Percentiles rank a stretch among this genome's conserved stretches.
phyloP scores from a whole-genome alignment of 92 coral and sea anemone genomes.

The Epizoanthus stellaris region DNA sequence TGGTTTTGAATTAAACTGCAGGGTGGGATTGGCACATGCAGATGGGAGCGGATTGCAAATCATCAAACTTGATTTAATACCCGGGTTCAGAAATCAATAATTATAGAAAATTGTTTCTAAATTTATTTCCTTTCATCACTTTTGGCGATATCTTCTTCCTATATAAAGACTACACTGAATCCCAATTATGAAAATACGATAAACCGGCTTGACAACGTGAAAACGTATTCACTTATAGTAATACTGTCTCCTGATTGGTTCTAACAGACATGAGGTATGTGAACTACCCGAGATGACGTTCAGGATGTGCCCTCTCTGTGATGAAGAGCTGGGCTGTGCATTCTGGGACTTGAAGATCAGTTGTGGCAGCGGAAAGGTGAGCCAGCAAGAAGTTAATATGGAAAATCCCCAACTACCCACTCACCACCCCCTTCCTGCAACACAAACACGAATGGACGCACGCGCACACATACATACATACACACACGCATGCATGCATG shows the following conservation, averaged over 20 bases:
- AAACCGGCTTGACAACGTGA: neutral
- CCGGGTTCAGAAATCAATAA: too few species aligned
- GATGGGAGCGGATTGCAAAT: neutral
- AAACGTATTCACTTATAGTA: too few species aligned
- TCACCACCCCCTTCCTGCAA: neutral
- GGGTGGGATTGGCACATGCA: too few species aligned
- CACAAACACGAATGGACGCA: neutral
- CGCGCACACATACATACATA: too few species aligned
- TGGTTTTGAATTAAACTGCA: too few species aligned
- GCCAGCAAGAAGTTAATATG: neutral
- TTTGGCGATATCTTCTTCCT: too few species aligned
- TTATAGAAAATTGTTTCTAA: too few species aligned
- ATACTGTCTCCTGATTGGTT: neutral
- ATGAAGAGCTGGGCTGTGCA: constrained; percentile 75
- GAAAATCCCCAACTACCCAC: neutral
- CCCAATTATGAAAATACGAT: too few species aligned
- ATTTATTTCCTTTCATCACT: too few species aligned
- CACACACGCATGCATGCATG: too few species aligned
- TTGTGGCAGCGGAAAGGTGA: constrained; percentile 82
- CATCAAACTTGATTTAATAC: neutral
- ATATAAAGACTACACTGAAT: too few species aligned
- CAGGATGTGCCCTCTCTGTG: constrained; percentile 88
- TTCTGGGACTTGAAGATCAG: constrained; percentile 86
- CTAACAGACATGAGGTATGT: constrained; percentile 75
- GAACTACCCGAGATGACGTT: constrained; percentile 70